These are phyloP conservation scores for Eulithis prunata DNA, from an alignment of 2,888 invertebrate species.

Conservation along the genomic window DNA sequence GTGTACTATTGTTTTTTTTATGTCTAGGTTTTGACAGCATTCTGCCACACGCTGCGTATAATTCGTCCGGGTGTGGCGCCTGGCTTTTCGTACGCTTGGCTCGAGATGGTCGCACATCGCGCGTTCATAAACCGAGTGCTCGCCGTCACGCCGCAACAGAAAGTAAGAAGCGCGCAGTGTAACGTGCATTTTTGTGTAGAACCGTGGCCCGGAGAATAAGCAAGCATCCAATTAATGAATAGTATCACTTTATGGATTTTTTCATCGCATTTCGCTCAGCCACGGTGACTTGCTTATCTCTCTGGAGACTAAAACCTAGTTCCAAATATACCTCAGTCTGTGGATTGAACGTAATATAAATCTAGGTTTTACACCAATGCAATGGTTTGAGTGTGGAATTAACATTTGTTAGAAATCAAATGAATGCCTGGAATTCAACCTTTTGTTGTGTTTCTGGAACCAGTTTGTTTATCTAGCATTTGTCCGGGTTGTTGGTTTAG, in stretches of 20 bases:
- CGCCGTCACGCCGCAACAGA: slow-evolving; percentile 95
- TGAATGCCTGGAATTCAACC: slow-evolving; percentile 1
- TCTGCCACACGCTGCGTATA: slow-evolving; percentile 97
- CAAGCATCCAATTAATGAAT: neutral
- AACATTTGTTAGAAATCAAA: slow-evolving; percentile 14
- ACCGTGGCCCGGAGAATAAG: slow-evolving; percentile 6
- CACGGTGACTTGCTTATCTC: neutral
- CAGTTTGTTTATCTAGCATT: slow-evolving; percentile 11
- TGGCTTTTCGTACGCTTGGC: slow-evolving; percentile 99
- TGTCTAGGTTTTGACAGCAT: slow-evolving; percentile 93
- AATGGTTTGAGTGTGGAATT: slow-evolving; percentile 12
- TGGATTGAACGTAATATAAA: too few relatives aligned
- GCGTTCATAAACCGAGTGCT: slow-evolving; percentile 97
- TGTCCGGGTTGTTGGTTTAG: slow-evolving; percentile 12
- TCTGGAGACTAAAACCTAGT: slow-evolving; percentile 7
- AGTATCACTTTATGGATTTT: too few relatives aligned
- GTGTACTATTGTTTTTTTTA: neutral
- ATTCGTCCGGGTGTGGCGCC: slow-evolving; percentile 96
- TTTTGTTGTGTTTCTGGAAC: slow-evolving; percentile 11
- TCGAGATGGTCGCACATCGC: slow-evolving; percentile 98
- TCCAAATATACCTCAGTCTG: neutral
- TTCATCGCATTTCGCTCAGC: neutral
- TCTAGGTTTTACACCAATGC: slow-evolving; percentile 11
- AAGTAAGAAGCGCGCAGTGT: slow-evolving; percentile 70
- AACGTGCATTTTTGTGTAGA: slow-evolving; percentile 20